phyloP scores from a whole-genome alignment of 2,797 vertebrate genomes.

The Knipowitschia caucasica region DNA sequence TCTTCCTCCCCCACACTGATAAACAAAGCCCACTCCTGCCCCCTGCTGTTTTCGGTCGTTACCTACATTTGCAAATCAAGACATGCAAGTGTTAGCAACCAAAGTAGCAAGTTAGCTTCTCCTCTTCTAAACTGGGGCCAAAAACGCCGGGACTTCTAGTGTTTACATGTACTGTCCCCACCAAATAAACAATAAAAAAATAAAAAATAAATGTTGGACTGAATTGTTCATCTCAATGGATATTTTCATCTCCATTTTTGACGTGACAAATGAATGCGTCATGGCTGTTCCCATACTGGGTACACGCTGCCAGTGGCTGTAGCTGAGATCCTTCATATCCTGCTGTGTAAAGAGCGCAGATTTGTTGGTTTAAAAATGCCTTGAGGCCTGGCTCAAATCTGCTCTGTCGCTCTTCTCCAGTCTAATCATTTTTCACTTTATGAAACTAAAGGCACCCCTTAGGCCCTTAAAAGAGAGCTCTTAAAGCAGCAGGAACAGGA shows the following conservation, averaged over 20 bases:
- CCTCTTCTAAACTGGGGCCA: too few relatives aligned
- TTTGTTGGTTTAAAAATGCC: slow-evolving; percentile 48
- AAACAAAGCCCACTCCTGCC: too few relatives aligned
- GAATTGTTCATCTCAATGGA: background rate
- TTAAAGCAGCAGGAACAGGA: slow-evolving; percentile 19
- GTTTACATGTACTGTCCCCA: too few relatives aligned
- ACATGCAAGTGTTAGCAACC: too few relatives aligned
- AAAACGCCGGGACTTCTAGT: too few relatives aligned
- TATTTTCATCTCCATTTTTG: background rate
- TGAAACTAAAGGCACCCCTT: slow-evolving; percentile 54
- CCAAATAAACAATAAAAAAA: slow-evolving; percentile 34
- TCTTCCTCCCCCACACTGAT: too few relatives aligned
- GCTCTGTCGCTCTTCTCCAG: slow-evolving; percentile 30
- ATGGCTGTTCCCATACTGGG: slow-evolving; percentile 13
- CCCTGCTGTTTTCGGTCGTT: too few relatives aligned
- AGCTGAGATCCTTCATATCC: slow-evolving; percentile 61
- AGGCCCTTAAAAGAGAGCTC: slow-evolving; percentile 20
- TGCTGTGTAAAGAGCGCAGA: slow-evolving; percentile 36
- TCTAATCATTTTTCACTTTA: slow-evolving; percentile 36
- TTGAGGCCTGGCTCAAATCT: slow-evolving; percentile 43
- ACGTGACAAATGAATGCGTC: slow-evolving; percentile 25
- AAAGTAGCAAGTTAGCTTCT: too few relatives aligned
- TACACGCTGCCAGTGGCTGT: slow-evolving; percentile 44
- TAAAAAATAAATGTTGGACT: background rate
- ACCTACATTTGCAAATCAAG: too few relatives aligned